These are phyloP conservation scores for Hypena proboscidalis DNA, from an alignment of 2,888 invertebrate species.

Conservation along the genomic window DNA sequence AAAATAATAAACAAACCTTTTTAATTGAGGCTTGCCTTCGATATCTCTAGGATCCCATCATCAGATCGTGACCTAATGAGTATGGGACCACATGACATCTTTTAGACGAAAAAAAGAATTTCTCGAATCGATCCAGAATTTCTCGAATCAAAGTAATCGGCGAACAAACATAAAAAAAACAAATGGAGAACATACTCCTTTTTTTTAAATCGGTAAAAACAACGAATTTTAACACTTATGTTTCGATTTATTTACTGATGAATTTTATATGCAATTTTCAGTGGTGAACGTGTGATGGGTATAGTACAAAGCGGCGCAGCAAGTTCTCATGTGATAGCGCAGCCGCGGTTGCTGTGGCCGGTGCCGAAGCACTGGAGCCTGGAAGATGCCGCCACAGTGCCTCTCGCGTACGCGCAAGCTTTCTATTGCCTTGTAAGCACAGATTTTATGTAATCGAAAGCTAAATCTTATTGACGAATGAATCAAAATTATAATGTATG, in stretches of 20 bases:
- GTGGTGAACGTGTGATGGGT: slow-evolving; percentile 87
- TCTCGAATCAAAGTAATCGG: no score
- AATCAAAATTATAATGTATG: background rate
- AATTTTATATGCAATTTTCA: slow-evolving; percentile 20
- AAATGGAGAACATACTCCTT: no score
- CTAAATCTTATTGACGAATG: background rate
- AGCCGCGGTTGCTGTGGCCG: slow-evolving; percentile 84
- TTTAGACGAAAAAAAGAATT: no score
- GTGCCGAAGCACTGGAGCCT: slow-evolving; percentile 89
- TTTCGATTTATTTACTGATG: background rate
- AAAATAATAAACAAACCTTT: no score
- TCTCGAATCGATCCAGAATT: no score
- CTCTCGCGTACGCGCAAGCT: slow-evolving; percentile 88
- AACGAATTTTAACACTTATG: background rate
- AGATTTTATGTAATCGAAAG: slow-evolving; percentile 1
- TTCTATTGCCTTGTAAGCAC: slow-evolving; percentile 61
- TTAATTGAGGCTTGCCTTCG: no score
- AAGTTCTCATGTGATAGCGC: slow-evolving; percentile 79
- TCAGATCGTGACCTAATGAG: no score
- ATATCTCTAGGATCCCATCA: no score
- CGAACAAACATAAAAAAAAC: no score
- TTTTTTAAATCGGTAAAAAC: no score
- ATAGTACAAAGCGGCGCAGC: slow-evolving; percentile 77
- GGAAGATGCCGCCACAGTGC: slow-evolving; percentile 90
- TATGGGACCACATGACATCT: no score